Base-by-base conservation (phyloP, 2,797 vertebrate genomes). In the Bothrops alternatus region DNA sequence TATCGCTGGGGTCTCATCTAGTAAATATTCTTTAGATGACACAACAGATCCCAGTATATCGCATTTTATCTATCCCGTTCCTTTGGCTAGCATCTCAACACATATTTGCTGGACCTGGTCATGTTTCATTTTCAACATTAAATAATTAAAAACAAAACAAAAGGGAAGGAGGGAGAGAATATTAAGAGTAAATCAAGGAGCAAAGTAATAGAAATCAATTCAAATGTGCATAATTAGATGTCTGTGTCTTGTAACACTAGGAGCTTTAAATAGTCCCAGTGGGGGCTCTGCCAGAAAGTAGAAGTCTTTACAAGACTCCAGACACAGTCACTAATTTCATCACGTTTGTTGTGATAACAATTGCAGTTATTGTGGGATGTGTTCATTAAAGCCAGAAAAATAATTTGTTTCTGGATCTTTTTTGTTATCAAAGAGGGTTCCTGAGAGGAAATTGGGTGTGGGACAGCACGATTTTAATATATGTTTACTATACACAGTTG, bases 261-360 rank as follows among this genome's bases (percentile, higher is more conserved):
- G 96, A 96, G 95, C 95, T 96, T 96, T 97, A 97, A 98, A 97
- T 97, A 96, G 96, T 94, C 96, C 97, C 97, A 96, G 92, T 0
- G 93, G 96, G 95, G 61, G 87, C 94, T 90, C 93, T 95, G 96
- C 96, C 97, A 98, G 96, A 97, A 98, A 96, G 96, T 95, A 97
- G 96, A 97, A 97, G 96, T 97, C 96, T 97, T 98, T 98, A 98
- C 96, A 97, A 97, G 97, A 93, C 96, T 93, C 96, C 89, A 95
- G 97, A 97, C 96, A 95, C 94, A 96, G 95, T 94, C 96, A 95
- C 94, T 61, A 95, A 95, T 95, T 95, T 94, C 93, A 91, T 95
- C 96, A 96, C 97, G 97, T 95, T 95, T 61, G 23, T 92, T 96
- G 95, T 96, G 93, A 93, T 92, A 95, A 96, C 97, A 97, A 95